Base-by-base conservation (phyloP, 1,140 invertebrate species). In the Achroia grisella region DNA sequence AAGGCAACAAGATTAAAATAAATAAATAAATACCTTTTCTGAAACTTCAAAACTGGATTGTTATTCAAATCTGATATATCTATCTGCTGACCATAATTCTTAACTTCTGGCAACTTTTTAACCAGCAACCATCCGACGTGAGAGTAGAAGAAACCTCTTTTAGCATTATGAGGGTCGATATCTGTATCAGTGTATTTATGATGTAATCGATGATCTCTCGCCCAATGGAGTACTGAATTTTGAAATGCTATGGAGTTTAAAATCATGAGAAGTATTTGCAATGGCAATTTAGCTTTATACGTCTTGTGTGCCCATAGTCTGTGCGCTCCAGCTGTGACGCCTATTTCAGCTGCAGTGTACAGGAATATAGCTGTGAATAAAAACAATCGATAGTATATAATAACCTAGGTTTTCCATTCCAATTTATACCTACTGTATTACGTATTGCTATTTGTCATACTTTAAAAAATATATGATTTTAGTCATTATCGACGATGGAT, bases 251-350 rank as follows among this genome's bases (percentile, higher is more conserved):
- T 88, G 8, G 91, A 92, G 59, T 95, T 91, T 14, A 68, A 51
- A 11, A 58, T 4, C 37, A 61, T 49, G 8, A 65, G 34, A 5
- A 65, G 17, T 10, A 95, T 65, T 56, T 91, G 81, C 14, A 95
- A 71, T 0, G 93, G 93, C 74, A 91, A 88, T 65, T 88, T 92
- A 0, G 94, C 95, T 83, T 95, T 95, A 85, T 95, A 97, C 1
- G 93, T 88, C 53, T 90, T 87, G 71, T 97, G 94, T 8, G 93
- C 88, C 94, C 94, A 96, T 28, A 96, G 81, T 50, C 95, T 87
- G 69, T 97, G 95, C 8, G 91, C 93, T 17, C 95, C 95, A 13
- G 93, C 94, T 6, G 95, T 96, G 11, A 96, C 90, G 4, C 91
- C 91, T 44, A 92, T 85, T 9, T 89, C 92, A 39, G 88, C 87